Evolutionary conservation across 2,888 invertebrate species (phyloP), one percentile per base, ranked within the genome.

Genomic region (Falcaria lacertinaria): DNA sequence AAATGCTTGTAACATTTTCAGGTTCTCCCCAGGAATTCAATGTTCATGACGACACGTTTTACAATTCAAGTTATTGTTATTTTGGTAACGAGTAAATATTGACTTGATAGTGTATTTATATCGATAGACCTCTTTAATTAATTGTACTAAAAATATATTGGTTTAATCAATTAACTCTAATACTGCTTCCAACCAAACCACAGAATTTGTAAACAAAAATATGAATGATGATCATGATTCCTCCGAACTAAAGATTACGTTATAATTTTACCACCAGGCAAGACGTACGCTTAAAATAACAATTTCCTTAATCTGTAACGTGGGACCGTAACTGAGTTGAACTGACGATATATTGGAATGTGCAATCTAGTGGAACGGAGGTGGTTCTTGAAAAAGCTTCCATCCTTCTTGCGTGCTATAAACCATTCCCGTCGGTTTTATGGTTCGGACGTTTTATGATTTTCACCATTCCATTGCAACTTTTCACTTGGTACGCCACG

Each of bases 291-390:
- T n/a, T n/a, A n/a, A n/a, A n/a, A 40, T 43, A 44, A 41, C 42
- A 48, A 55, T 52, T 55, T 43, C 39, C 37, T 44, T 47, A 49
- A 53, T 52, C 46, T 44, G 43, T 44, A 28, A 52, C 51, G 48
- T 38, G 46, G 43, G 42, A n/a, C n/a, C n/a, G n/a, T n/a, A n/a
- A n/a, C n/a, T n/a, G n/a, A 45, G 51, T 50, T 47, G 49, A 54
- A 56, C 59, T 52, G 61, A 53, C 72, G 60, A 66, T 70, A 69
- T 72, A 74, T 78, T 75, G 79, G 76, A 70, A 80, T 76, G 71
- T 72, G 77, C 77, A 80, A 83, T 85, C 77, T 79, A 74, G 65
- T 64, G 66, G 59, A 81, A 80, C 75, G 73, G 71, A 60, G 62
- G 64, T 60, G 62, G 62, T 67, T 58, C 54, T 60, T 59, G 64